Percentiles rank a stretch among this genome's conserved stretches.
Evolutionary conservation across 2,797 vertebrate species (phyloP).

Genomic region (Linurgus olivaceus): DNA sequence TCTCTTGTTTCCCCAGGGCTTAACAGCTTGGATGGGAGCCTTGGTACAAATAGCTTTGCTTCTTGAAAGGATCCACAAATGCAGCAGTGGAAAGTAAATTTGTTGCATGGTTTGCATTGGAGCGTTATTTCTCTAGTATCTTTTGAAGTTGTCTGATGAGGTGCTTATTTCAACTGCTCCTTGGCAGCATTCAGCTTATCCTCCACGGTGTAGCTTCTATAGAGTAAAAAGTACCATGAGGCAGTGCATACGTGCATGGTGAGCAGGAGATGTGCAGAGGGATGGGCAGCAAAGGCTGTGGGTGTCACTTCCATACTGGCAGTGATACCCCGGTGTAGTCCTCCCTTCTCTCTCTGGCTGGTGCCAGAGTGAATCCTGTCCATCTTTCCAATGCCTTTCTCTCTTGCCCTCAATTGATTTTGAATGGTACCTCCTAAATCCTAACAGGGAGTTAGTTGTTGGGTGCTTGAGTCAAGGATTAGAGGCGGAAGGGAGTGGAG

Average conservation of each 20-base stretch:
- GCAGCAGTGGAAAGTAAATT: not conserved
- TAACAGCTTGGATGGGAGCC: not conserved
- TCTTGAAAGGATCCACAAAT: not conserved
- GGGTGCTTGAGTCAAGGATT: not conserved
- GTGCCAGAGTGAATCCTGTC: not conserved
- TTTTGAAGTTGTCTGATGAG: not conserved
- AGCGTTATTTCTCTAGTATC: not conserved
- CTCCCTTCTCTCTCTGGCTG: not conserved
- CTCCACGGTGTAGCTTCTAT: rapidly evolving
- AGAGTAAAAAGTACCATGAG: not conserved
- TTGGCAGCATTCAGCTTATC: not conserved
- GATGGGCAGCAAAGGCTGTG: not conserved
- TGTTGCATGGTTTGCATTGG: not conserved
- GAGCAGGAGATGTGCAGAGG: not conserved
- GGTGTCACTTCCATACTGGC: not conserved
- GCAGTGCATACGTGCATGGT: rapidly evolving
- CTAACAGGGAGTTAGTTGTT: not conserved
- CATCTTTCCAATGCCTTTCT: not conserved
- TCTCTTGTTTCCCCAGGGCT: not conserved
- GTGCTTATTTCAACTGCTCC: not conserved
- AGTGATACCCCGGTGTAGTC: not conserved
- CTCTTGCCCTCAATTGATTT: not conserved
- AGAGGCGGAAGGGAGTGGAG: rapidly evolving
- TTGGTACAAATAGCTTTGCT: not conserved
- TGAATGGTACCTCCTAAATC: not conserved